These are phyloP conservation scores for Acanthosepion esculentum DNA, from an alignment of 2,888 invertebrate genomes.

Conservation along the genomic window DNA sequence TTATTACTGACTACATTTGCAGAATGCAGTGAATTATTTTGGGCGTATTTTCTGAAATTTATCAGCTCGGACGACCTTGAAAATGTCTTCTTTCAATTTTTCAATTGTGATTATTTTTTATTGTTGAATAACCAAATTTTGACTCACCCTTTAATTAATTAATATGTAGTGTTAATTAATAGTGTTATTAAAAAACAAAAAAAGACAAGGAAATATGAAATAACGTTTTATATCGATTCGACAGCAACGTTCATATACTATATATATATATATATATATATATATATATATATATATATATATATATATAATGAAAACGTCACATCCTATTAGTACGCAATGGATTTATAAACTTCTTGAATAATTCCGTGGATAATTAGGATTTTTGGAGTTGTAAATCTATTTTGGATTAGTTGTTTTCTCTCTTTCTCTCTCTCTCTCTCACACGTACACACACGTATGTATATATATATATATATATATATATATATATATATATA, in stretches of 20 bases:
- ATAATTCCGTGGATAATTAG: background rate
- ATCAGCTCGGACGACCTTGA: background rate
- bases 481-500: too few species aligned
- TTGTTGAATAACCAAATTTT: background rate
- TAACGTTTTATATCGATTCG: background rate
- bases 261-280: too few species aligned
- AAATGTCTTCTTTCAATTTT: background rate
- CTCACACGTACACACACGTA: too few species aligned
- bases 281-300: background rate
- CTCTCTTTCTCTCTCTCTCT: too few species aligned
- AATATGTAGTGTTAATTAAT: background rate
- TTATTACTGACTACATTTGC: background rate
- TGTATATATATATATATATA: too few species aligned
- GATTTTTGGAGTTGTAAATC: too few species aligned
- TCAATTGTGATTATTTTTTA: background rate
- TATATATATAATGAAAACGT: background rate
- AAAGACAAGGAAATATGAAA: background rate
- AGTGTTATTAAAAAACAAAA: background rate
- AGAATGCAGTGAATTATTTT: background rate
- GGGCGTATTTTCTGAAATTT: background rate
- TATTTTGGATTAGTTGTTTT: too few species aligned
- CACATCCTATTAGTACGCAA: background rate
- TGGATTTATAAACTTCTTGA: background rate
- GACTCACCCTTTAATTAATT: background rate
- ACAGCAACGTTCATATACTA: background rate